These are phyloP conservation scores for Bucorvus abyssinicus DNA, from an alignment of 2,797 vertebrate genomes.

Conservation along the genomic window DNA sequence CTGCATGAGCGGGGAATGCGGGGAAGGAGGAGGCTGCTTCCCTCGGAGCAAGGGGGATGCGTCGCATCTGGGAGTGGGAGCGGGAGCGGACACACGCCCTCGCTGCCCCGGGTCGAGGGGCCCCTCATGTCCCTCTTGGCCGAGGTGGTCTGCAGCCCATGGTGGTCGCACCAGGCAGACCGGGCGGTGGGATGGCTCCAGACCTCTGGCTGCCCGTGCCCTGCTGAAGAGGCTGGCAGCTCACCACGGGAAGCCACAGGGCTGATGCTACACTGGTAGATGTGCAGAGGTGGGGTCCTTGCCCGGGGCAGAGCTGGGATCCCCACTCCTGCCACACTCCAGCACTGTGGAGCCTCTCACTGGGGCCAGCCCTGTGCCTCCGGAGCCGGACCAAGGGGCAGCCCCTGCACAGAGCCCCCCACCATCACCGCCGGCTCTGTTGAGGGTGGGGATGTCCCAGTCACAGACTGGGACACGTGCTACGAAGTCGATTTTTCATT, in stretches of 20 bases:
- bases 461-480: accelerated
- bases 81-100: accelerated
- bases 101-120: accelerated
- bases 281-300: background rate
- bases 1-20: conserved; percentile 39
- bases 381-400: accelerated
- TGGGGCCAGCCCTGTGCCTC: background rate
- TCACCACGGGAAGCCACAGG: accelerated
- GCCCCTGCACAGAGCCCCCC: no score
- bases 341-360: background rate
- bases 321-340: background rate
- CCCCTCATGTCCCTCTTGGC: background rate
- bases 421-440: background rate
- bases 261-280: background rate
- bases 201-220: accelerated
- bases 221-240: background rate
- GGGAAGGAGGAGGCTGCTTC: conserved; percentile 31
- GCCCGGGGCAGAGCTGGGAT: background rate
- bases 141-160: accelerated
- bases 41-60: background rate
- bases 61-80: background rate
- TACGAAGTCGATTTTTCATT: background rate
- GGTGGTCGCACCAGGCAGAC: accelerated
- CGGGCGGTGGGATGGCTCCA: accelerated
- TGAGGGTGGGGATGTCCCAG: accelerated